These are phyloP conservation scores for Anorthoa munda DNA, from an alignment of 2,888 invertebrate genomes.

Conservation along the genomic window DNA sequence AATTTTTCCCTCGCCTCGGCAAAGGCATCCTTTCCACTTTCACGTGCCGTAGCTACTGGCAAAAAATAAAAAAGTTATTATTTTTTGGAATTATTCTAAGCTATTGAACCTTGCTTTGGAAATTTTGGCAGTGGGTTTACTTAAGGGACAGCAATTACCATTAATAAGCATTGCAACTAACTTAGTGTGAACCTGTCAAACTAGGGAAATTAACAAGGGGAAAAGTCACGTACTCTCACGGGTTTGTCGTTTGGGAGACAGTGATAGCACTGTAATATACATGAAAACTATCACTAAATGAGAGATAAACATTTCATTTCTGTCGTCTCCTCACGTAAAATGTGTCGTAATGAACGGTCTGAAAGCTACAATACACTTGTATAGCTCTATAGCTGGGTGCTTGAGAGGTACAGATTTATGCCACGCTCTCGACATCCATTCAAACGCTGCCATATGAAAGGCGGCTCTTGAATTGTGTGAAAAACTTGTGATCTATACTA, in stretches of 20 bases:
- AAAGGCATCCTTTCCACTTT: conserved; percentile 40
- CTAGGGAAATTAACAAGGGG: conserved; percentile 34
- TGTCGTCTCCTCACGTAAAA: conserved; percentile 57
- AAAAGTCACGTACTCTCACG: conserved; percentile 53
- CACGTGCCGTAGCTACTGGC: conserved; percentile 13
- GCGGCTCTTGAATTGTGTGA: conserved; percentile 46
- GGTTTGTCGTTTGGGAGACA: conserved; percentile 45
- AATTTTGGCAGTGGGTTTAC: neutral
- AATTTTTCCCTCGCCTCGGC: conserved; percentile 53
- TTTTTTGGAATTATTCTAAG: conserved; percentile 11
- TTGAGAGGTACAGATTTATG: conserved; percentile 52
- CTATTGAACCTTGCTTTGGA: neutral
- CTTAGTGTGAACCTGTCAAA: conserved; percentile 33
- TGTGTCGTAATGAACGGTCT: conserved; percentile 50
- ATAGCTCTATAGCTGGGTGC: conserved; percentile 27
- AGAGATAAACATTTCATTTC: conserved; percentile 63
- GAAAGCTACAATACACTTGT: conserved; percentile 52
- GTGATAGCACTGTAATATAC: conserved; percentile 42
- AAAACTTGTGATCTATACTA: conserved; percentile 49
- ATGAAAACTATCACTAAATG: conserved; percentile 69
- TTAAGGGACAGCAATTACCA: conserved; percentile 35
- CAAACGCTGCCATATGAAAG: conserved; percentile 56
- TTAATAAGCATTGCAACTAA: conserved; percentile 22
- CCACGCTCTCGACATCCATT: conserved; percentile 51
- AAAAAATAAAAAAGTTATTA: conserved; percentile 25